phyloP scores from a whole-genome alignment of 2,888 invertebrate species.

The Heteromyza rotundicornis region DNA sequence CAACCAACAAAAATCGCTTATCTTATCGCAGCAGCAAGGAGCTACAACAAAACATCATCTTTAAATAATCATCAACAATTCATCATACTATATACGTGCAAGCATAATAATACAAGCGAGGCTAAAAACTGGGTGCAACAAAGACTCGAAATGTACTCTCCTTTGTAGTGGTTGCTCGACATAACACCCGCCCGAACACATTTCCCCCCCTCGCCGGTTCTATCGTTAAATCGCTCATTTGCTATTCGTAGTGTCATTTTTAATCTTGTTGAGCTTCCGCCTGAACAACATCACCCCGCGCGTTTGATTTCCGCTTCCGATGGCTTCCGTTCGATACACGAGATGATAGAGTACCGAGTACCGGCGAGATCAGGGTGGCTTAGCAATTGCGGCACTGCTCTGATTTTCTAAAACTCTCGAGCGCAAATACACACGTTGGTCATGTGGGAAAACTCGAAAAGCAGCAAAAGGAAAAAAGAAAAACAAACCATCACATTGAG shows the following conservation, averaged over 20 bases:
- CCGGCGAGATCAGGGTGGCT: not conserved
- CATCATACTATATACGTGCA: too few relatives aligned
- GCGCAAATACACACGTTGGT: slow-evolving; percentile 22
- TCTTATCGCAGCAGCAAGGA: slow-evolving; percentile 38
- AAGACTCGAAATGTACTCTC: not conserved
- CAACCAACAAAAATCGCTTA: slow-evolving; percentile 41
- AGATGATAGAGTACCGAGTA: not conserved
- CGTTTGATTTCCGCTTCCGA: not conserved
- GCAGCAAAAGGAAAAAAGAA: slow-evolving; percentile 15
- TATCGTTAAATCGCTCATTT: not conserved
- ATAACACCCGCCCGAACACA: slow-evolving; percentile 30
- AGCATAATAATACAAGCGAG: too few relatives aligned
- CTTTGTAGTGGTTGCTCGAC: slow-evolving; percentile 24
- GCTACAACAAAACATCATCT: slow-evolving; percentile 44
- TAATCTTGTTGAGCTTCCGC: slow-evolving; percentile 45
- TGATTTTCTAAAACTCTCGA: not conserved
- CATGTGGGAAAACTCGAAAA: slow-evolving; percentile 35
- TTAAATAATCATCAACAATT: slow-evolving; percentile 60
- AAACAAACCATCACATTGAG: slow-evolving; percentile 2
- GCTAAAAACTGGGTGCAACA: not conserved
- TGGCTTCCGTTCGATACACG: not conserved
- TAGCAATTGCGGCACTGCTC: not conserved
- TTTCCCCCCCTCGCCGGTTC: not conserved
- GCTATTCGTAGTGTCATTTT: slow-evolving; percentile 53
- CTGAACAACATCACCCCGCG: not conserved